phyloP scores from a whole-genome alignment of 1,140 invertebrate genomes.

The Papilio glaucus region DNA sequence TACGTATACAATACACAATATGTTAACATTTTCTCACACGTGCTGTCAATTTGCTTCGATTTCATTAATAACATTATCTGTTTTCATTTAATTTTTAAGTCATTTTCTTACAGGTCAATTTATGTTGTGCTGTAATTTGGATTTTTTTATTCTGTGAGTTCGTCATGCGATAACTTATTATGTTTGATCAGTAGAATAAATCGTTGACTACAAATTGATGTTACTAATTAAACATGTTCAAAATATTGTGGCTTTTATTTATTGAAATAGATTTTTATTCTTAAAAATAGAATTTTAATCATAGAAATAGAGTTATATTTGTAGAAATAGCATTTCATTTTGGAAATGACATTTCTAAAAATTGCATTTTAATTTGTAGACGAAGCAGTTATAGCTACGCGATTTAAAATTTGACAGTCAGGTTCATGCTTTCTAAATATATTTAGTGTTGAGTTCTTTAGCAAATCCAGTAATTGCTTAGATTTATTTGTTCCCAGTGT shows the following conservation, averaged over 20 bases:
- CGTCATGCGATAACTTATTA: slow-evolving; percentile 51
- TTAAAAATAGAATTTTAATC: too few species aligned
- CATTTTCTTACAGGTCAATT: slow-evolving; percentile 53
- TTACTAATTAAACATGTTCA: slow-evolving; percentile 79
- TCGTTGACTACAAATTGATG: slow-evolving; percentile 76
- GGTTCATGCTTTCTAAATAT: too few species aligned
- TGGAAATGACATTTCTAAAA: too few species aligned
- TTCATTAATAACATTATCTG: slow-evolving; percentile 31
- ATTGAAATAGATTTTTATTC: background rate
- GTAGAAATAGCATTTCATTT: too few species aligned
- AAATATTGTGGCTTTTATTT: slow-evolving; percentile 54
- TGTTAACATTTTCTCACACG: background rate
- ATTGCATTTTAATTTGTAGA: too few species aligned
- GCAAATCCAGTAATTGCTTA: too few species aligned
- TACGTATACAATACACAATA: slow-evolving; percentile 1
- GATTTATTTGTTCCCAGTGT: too few species aligned
- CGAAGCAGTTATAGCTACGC: too few species aligned
- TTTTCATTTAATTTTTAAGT: slow-evolving; percentile 45
- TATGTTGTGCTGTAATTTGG: slow-evolving; percentile 45
- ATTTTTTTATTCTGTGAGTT: slow-evolving; percentile 42
- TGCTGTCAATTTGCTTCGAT: slow-evolving; percentile 36
- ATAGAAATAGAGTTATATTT: too few species aligned
- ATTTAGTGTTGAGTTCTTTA: too few species aligned
- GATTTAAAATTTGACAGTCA: too few species aligned
- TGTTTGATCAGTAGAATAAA: slow-evolving; percentile 61